Percentiles rank a stretch among this genome's conserved stretches.
phyloP scores from a whole-genome alignment of 2,888 invertebrate species.

The Keiferia lycopersicella region DNA sequence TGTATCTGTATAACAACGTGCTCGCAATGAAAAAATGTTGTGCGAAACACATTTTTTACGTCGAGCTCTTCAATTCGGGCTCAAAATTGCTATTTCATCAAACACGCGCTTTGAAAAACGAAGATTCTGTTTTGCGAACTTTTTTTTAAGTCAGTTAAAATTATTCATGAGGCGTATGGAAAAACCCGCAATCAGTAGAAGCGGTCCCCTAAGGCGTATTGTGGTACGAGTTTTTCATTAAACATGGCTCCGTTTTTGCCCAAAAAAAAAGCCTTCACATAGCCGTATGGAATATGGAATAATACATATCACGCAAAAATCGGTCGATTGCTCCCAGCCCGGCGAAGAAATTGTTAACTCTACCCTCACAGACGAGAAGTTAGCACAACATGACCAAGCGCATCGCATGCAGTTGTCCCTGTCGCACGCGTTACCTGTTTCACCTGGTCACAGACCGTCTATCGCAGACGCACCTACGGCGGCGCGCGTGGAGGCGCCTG shows the following conservation, averaged over 20 bases:
- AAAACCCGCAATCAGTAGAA: conserved; percentile 73
- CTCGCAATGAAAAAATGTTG: too few relatives aligned
- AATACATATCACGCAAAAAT: conserved; percentile 14
- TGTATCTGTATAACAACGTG: too few relatives aligned
- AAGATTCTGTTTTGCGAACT: conserved; percentile 35
- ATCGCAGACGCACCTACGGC: background rate
- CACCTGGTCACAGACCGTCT: background rate
- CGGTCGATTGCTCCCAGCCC: background rate
- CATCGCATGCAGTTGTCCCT: background rate
- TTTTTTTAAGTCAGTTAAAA: conserved; percentile 51
- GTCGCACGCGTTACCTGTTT: background rate
- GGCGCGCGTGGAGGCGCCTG: too few relatives aligned
- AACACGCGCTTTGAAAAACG: conserved; percentile 39
- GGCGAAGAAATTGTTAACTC: background rate
- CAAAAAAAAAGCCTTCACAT: conserved; percentile 68
- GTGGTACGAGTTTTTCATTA: conserved; percentile 77
- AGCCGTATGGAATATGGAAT: too few relatives aligned
- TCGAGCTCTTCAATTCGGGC: background rate
- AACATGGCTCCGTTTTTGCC: conserved; percentile 69
- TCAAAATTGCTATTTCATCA: conserved; percentile 36
- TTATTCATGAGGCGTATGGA: conserved; percentile 68
- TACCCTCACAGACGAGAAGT: background rate
- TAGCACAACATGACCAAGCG: background rate
- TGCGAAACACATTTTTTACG: background rate
- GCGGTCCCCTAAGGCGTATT: conserved; percentile 72